Conservation (phyloP, 2,797 vertebrate species). For the Selene dorsalis region DNA sequence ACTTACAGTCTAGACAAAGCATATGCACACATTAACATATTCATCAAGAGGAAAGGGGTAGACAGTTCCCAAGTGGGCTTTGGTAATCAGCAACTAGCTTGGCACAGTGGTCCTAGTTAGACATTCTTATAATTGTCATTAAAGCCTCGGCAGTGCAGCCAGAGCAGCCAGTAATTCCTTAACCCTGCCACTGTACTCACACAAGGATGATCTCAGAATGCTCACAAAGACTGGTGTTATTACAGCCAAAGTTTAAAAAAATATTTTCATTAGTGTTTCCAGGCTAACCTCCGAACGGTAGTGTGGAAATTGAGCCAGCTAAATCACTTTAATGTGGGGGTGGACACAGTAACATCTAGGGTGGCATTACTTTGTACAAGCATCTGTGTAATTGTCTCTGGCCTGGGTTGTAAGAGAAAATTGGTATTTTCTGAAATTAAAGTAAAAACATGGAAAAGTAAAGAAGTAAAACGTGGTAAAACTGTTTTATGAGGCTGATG, state of each 20-base stretch:
- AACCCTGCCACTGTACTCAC: background rate
- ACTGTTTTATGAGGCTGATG: background rate
- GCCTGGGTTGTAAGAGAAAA: conserved; percentile 5
- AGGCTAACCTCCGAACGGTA: background rate
- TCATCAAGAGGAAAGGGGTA: background rate
- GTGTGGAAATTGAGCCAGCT: background rate
- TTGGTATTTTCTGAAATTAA: conserved; percentile 5
- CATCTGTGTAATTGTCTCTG: conserved; percentile 24
- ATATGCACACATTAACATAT: background rate
- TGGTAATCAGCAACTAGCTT: background rate
- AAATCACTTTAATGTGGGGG: conserved; percentile 23
- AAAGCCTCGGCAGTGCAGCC: background rate
- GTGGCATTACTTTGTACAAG: conserved; percentile 10
- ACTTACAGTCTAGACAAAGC: background rate
- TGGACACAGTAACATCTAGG: conserved; percentile 8
- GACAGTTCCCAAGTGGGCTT: background rate
- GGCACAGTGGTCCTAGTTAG: background rate
- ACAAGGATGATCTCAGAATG: background rate
- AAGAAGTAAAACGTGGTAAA: background rate
- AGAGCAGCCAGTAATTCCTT: background rate
- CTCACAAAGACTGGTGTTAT: background rate
- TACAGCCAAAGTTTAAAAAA: background rate
- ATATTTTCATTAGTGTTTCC: background rate
- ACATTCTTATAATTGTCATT: background rate
- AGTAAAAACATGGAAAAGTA: background rate